Base-by-base conservation (phyloP, 2,888 invertebrate genomes). In the Mechanitis mazaeus region DNA sequence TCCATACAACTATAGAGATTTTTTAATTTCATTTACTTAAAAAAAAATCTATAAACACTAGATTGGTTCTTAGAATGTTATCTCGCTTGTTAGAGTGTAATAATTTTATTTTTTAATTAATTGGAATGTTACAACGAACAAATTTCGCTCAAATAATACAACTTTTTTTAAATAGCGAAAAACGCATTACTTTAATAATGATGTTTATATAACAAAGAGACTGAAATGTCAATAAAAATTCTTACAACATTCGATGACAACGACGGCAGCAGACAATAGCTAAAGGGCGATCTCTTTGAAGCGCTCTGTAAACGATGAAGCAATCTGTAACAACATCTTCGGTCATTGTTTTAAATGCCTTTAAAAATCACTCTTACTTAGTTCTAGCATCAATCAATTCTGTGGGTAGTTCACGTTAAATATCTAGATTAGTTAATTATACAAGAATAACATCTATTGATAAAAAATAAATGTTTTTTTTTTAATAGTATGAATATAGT, bases 281-380 rank as follows among this genome's bases (percentile, higher is more conserved):
- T 50, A 50, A 50, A 50, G 50, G 50, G 50, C 50, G 50, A 50
- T 50, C 28, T 28, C 31, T 50, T 50, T 50, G 50, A 50, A 50
- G 50, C 50, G 50, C 50, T 50, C 50, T 50, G 50, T 50, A 50
- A 50, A 50, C 50, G 50, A 31, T 50, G 50, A 50, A 50, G 50
- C 50, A 31, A 50, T 50, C 50, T 50, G 50, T 50, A 50, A 28
- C 50, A 50, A 50, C 50, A 50, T 50, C 50, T 31, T 50, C 50
- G 31, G 31, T 50, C 50, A 50, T 50, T 50, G 50, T 50, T 50
- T 50, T 31, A 50, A 50, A 50, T 50, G 50, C 31, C 50, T 50
- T 50, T 50, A 50, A 28, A 50, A 31, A 6, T 31, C 31, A 31
- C 50, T 50, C 50, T 50, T 31, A 50, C 50, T 31, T 11, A 9